A percentile compares a stretch with the other conserved stretches of the same genome.
Conservation (phyloP, 2,113 vertebrate species). For the Psilopogon haemacephalus region DNA sequence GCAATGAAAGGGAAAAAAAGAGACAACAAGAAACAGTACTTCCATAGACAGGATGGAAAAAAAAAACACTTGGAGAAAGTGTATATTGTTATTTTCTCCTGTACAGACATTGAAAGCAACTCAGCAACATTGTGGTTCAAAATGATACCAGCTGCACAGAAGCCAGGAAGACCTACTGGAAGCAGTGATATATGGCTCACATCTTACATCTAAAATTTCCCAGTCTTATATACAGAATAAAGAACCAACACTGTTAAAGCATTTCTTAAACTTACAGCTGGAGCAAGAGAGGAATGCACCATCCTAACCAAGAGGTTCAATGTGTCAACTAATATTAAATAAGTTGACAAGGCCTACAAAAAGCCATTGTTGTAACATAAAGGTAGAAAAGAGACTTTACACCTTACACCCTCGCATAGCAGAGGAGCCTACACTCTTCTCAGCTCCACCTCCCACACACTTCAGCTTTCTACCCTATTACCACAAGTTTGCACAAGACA, state of each 20-base stretch:
- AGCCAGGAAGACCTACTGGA: not conserved
- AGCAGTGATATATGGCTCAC: not conserved
- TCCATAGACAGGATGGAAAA: slow-evolving; percentile 18
- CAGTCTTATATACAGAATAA: not conserved
- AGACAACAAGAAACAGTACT: slow-evolving; percentile 48
- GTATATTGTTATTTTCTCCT: not conserved
- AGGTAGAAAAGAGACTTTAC: not conserved
- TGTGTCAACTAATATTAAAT: not conserved
- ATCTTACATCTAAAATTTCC: not conserved
- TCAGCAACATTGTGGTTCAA: not conserved
- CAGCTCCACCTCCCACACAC: not conserved
- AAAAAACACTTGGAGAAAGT: not conserved
- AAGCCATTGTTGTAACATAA: not conserved
- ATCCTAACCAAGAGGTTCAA: not conserved
- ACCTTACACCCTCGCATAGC: not conserved
- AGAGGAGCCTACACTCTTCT: not conserved
- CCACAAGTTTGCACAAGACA: not conserved
- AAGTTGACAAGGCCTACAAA: not conserved
- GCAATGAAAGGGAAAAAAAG: not conserved
- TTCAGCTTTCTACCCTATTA: not conserved
- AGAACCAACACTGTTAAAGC: not conserved
- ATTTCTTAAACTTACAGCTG: not conserved
- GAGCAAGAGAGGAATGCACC: not conserved
- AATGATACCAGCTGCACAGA: not conserved
- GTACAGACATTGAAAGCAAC: slow-evolving; percentile 11